Percentiles rank a stretch among this genome's conserved stretches.
Evolutionary conservation across 2,888 invertebrate genomes (phyloP).

Genomic region (Tetranychus piercei): DNA sequence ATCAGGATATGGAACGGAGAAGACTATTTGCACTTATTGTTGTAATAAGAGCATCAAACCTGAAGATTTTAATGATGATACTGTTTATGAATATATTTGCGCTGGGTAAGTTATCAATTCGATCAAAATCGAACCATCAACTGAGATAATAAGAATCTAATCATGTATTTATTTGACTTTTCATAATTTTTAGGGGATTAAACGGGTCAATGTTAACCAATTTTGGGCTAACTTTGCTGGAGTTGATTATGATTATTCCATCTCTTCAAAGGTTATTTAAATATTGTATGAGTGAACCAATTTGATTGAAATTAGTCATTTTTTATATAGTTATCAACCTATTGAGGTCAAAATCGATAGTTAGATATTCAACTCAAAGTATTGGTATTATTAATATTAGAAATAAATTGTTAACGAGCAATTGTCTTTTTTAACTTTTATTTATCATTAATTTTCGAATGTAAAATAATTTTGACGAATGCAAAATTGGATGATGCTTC

Average conservation of each 20-base stretch:
- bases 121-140: neutral
- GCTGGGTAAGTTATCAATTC: neutral
- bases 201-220: neutral
- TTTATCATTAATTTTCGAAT: too few species aligned
- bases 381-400: too few species aligned
- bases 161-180: neutral
- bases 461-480: too few species aligned
- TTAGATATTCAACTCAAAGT: too few species aligned
- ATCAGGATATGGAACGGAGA: neutral
- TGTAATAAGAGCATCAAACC: constrained; percentile 5
- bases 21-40: constrained; percentile 7
- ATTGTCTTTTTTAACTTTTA: too few species aligned
- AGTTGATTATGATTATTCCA: neutral
- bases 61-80: constrained; percentile 7
- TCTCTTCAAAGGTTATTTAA: neutral
- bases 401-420: too few species aligned
- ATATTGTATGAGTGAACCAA: neutral
- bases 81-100: constrained; percentile 6
- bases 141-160: neutral
- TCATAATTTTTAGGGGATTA: neutral
- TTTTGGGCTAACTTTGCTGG: neutral
- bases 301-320: neutral
- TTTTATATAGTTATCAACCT: too few species aligned
- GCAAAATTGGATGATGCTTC: too few species aligned
- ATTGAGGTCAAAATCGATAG: too few species aligned